Percentiles rank a stretch among this genome's conserved stretches.
Conservation (phyloP, 2,797 vertebrate genomes). For the Sylvia borin region DNA sequence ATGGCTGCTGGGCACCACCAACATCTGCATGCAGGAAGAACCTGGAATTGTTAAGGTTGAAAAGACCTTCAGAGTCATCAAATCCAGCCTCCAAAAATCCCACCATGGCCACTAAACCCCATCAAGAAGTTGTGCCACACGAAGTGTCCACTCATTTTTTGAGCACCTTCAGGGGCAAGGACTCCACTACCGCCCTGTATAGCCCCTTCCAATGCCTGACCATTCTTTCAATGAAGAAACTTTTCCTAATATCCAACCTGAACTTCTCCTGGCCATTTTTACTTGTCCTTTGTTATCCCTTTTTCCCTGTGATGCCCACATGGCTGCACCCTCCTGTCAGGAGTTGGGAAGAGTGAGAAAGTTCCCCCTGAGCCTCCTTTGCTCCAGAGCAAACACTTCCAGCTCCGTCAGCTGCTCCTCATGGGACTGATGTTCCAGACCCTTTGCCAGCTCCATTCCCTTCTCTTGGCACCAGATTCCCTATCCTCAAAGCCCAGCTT, state of each 20-base stretch:
- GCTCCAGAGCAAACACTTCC: not conserved
- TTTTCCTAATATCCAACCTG: not conserved
- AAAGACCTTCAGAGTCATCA: not conserved
- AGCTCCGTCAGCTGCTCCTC: not conserved
- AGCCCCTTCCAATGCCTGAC: not conserved
- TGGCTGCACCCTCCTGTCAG: not conserved
- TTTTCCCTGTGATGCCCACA: not conserved
- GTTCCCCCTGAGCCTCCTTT: not conserved
- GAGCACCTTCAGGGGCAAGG: too few relatives aligned
- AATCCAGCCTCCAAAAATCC: not conserved
- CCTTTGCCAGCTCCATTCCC: not conserved
- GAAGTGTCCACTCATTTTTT: not conserved
- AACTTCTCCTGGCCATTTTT: fast-evolving
- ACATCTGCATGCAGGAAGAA: not conserved
- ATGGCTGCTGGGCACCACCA: not conserved
- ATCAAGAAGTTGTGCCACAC: not conserved
- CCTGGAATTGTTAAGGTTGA: fast-evolving
- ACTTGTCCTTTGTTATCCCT: not conserved
- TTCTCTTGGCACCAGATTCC: not conserved
- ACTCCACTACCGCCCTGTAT: not conserved
- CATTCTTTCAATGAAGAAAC: not conserved
- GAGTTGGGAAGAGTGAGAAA: not conserved
- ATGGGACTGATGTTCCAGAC: not conserved
- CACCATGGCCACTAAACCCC: not conserved
- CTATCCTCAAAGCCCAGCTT: not conserved